A percentile compares a stretch with the other conserved stretches of the same genome.
Conservation (phyloP, 2,888 invertebrate genomes). For the Andrena dorsata region DNA sequence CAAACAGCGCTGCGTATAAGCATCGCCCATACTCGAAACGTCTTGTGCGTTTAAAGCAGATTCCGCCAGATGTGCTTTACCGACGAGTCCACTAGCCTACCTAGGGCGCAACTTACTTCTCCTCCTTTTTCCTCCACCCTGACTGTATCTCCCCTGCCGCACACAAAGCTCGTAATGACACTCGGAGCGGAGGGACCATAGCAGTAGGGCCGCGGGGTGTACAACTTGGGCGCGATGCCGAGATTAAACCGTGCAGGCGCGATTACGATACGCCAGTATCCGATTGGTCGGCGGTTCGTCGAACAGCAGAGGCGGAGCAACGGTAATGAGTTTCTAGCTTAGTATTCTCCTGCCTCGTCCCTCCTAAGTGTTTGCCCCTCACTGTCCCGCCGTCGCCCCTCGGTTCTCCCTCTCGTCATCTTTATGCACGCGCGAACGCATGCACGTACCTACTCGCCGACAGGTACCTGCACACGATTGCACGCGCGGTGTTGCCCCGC, state of each 20-base stretch:
- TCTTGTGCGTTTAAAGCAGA: no score
- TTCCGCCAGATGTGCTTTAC: no score
- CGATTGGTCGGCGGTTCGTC: slow-evolving; percentile 82
- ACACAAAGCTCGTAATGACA: slow-evolving; percentile 38
- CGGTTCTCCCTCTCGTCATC: slow-evolving; percentile 10
- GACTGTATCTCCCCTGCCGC: no score
- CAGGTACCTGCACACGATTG: slow-evolving; percentile 43
- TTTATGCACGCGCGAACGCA: slow-evolving; percentile 43
- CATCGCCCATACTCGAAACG: no score
- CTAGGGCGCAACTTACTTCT: no score
- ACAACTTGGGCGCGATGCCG: slow-evolving; percentile 76
- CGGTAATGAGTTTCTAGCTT: slow-evolving; percentile 84
- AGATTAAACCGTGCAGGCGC: slow-evolving; percentile 83
- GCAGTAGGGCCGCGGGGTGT: slow-evolving; percentile 58
- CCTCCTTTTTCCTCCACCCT: no score
- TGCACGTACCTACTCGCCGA: slow-evolving; percentile 14
- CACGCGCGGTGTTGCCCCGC: slow-evolving; percentile 30
- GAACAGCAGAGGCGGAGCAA: slow-evolving; percentile 84
- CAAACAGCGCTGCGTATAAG: no score
- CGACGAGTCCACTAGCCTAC: no score
- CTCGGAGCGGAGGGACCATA: slow-evolving; percentile 35
- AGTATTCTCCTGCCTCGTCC: slow-evolving; percentile 60
- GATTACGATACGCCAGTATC: slow-evolving; percentile 83
- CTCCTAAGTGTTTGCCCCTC: slow-evolving; percentile 21
- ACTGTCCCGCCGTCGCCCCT: neutral